phyloP scores from a whole-genome alignment of 2,888 invertebrate species.

The Platycheirus rosarum region DNA sequence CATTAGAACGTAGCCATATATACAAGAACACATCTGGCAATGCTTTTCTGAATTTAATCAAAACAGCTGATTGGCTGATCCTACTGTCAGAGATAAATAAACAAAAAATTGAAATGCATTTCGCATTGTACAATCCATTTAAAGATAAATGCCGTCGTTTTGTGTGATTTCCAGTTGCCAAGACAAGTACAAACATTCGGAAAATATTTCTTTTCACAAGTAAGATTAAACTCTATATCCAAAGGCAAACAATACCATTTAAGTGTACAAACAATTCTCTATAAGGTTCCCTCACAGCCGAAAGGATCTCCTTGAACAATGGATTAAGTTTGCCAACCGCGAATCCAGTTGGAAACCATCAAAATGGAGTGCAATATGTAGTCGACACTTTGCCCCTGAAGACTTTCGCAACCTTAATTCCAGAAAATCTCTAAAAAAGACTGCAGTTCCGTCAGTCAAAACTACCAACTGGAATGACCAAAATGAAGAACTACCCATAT shows the following conservation, averaged over 20 bases:
- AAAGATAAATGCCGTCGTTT: constrained; percentile 80
- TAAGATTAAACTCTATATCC: constrained; percentile 62
- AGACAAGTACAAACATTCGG: constrained; percentile 80
- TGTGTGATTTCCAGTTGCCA: constrained; percentile 81
- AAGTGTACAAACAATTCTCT: background rate
- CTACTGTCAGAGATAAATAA: background rate
- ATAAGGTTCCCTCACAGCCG: constrained; percentile 81
- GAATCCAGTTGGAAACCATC: constrained; percentile 80
- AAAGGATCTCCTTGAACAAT: constrained; percentile 79
- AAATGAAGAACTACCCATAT: background rate
- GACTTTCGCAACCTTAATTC: constrained; percentile 80
- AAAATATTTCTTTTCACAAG: constrained; percentile 82
- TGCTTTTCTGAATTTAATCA: too few relatives aligned
- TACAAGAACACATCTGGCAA: too few relatives aligned
- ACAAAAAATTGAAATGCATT: background rate
- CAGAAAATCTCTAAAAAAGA: constrained; percentile 80
- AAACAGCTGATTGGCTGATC: too few relatives aligned
- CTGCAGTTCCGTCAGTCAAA: constrained; percentile 78
- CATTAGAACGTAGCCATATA: too few relatives aligned
- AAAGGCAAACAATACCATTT: background rate
- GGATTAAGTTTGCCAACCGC: constrained; percentile 81
- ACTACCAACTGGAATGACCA: constrained; percentile 41
- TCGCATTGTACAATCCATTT: background rate
- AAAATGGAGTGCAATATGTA: constrained; percentile 82
- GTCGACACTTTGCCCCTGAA: constrained; percentile 80